Conservation (phyloP, 2,888 invertebrate genomes). For the Rhingia campestris region DNA sequence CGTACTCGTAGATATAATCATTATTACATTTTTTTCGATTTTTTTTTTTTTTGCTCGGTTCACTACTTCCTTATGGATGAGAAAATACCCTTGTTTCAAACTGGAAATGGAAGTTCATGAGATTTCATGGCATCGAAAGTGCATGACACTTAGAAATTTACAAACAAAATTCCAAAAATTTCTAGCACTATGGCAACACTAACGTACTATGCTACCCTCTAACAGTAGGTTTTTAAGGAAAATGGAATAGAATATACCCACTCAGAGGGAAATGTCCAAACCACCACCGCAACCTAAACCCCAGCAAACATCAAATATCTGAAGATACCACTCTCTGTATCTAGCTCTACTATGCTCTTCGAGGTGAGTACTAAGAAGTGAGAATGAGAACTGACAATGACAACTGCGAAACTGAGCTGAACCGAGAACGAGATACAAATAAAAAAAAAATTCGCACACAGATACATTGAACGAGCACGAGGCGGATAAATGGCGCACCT, state of each 20-base stretch:
- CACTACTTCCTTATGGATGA: slow-evolving; percentile 51
- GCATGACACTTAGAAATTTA: background rate
- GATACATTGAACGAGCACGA: background rate
- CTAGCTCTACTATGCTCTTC: slow-evolving; percentile 16
- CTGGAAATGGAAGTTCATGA: background rate
- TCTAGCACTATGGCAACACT: slow-evolving; percentile 30
- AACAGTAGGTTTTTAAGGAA: background rate
- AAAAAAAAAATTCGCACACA: slow-evolving; percentile 24
- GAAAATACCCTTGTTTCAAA: background rate
- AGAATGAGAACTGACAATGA: no score
- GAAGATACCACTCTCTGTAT: background rate
- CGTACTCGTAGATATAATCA: slow-evolving; percentile 51
- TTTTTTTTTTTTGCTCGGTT: slow-evolving; percentile 12
- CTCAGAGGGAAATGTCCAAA: slow-evolving; percentile 12
- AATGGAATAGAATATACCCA: slow-evolving; percentile 4
- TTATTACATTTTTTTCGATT: slow-evolving; percentile 38
- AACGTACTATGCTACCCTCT: slow-evolving; percentile 16
- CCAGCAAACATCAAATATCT: background rate
- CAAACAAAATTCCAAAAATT: background rate
- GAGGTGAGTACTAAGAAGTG: no score
- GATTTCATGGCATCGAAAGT: no score
- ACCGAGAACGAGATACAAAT: no score
- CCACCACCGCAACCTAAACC: slow-evolving; percentile 3
- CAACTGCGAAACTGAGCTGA: no score
- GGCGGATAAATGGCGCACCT: slow-evolving; percentile 58